phyloP scores from a whole-genome alignment of 1,140 invertebrate species.

The Plutomurus gul region DNA sequence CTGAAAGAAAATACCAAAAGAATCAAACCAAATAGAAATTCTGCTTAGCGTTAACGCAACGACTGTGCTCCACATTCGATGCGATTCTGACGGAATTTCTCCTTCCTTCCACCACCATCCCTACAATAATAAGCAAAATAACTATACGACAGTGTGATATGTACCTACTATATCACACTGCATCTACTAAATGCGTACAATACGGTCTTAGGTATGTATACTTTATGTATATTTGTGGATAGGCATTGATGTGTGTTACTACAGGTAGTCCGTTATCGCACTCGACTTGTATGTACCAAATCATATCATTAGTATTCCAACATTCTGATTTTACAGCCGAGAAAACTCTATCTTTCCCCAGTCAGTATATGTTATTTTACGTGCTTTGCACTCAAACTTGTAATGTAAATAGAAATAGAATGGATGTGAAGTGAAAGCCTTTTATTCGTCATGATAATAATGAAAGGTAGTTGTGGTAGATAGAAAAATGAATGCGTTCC shows the following conservation, averaged over 20 bases:
- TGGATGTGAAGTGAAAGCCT: too few species aligned
- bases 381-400: neutral
- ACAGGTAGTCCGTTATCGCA: too few species aligned
- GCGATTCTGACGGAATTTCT: neutral
- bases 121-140: too few species aligned
- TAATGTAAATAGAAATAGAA: too few species aligned
- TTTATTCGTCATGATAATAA: too few species aligned
- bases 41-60: neutral
- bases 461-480: too few species aligned
- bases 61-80: too few species aligned
- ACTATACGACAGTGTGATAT: too few species aligned
- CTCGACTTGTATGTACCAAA: neutral
- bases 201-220: too few species aligned
- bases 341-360: neutral
- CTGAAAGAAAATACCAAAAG: constrained; percentile 11
- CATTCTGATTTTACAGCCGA: neutral
- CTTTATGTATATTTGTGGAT: neutral
- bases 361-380: neutral
- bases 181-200: too few species aligned
- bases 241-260: neutral
- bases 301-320: neutral
- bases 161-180: too few species aligned
- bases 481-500: too few species aligned
- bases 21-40: constrained; percentile 17
- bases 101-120: neutral